phyloP scores from a whole-genome alignment of 2,888 invertebrate genomes.

The Amblyjoppa proteus region DNA sequence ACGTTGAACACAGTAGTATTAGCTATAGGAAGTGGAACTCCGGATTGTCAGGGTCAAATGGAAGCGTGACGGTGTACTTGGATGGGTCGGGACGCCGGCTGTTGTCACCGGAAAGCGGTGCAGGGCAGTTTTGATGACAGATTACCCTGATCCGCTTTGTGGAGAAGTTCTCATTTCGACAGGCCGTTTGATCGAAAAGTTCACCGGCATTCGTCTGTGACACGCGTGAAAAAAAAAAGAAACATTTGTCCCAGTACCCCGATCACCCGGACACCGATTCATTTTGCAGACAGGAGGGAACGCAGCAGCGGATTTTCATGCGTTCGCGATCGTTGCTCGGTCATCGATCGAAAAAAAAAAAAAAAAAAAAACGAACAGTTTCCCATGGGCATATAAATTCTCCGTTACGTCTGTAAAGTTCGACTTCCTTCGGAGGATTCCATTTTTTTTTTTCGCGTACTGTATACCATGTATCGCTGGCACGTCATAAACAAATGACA shows the following conservation, averaged over 20 bases:
- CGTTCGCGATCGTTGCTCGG: conserved; percentile 28
- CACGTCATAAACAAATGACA: conserved; percentile 67
- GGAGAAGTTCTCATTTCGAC: conserved; percentile 84
- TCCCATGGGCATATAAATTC: conserved; percentile 20
- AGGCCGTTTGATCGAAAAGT: conserved; percentile 84
- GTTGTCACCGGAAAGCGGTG: conserved; percentile 77
- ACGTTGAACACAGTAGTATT: not conserved
- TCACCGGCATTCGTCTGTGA: conserved; percentile 84
- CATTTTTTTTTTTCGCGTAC: conserved; percentile 10
- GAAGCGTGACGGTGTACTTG: conserved; percentile 75
- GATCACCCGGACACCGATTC: conserved; percentile 63
- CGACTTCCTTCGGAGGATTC: conserved; percentile 44
- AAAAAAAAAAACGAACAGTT: conserved; percentile 22
- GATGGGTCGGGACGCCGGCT: conserved; percentile 79
- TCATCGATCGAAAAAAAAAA: conserved; percentile 2
- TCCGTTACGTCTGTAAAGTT: conserved; percentile 27
- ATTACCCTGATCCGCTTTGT: conserved; percentile 84
- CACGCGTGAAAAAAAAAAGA: conserved; percentile 81
- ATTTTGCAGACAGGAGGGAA: conserved; percentile 56
- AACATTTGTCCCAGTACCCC: conserved; percentile 72
- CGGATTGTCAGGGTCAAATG: conserved; percentile 67
- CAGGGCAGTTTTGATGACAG: conserved; percentile 83
- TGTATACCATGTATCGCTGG: conserved; percentile 21
- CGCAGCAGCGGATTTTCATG: conserved; percentile 27
- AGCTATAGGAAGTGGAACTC: conserved; percentile 40